phyloP scores from a whole-genome alignment of 1,140 invertebrate genomes.

The Bilobella aurantiaca region DNA sequence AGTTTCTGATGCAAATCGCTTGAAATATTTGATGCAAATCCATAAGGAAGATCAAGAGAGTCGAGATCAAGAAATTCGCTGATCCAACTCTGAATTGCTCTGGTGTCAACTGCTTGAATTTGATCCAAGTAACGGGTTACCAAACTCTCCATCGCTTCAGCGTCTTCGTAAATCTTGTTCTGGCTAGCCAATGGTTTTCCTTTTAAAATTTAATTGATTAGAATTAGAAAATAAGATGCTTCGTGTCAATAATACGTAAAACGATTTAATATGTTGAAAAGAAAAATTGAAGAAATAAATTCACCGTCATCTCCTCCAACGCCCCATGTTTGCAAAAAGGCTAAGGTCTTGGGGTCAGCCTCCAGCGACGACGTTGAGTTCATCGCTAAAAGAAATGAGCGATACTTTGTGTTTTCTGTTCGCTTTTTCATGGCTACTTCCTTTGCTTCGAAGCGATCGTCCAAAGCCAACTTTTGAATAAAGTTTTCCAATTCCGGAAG shows the following conservation, averaged over 20 bases:
- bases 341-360: neutral
- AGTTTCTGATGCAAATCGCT: neutral
- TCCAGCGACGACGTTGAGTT: neutral
- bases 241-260: too few relatives aligned
- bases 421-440: neutral
- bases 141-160: neutral
- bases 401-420: neutral
- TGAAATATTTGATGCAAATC: slow-evolving; percentile 20
- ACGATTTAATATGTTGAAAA: too few relatives aligned
- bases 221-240: too few relatives aligned
- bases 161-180: neutral
- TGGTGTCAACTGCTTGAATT: neutral
- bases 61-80: neutral
- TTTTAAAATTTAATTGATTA: too few relatives aligned
- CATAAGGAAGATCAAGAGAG: slow-evolving; percentile 19
- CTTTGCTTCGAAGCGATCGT: neutral
- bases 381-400: neutral
- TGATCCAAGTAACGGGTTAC: neutral
- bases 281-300: too few relatives aligned
- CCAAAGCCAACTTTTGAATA: neutral
- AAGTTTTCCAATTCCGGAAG: neutral
- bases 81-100: neutral
- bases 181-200: neutral
- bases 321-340: neutral
- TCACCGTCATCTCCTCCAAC: neutral